Evolutionary conservation across 1,140 invertebrate species (phyloP), one percentile per base, ranked within the genome.

Genomic region (Bombus balteatus): DNA sequence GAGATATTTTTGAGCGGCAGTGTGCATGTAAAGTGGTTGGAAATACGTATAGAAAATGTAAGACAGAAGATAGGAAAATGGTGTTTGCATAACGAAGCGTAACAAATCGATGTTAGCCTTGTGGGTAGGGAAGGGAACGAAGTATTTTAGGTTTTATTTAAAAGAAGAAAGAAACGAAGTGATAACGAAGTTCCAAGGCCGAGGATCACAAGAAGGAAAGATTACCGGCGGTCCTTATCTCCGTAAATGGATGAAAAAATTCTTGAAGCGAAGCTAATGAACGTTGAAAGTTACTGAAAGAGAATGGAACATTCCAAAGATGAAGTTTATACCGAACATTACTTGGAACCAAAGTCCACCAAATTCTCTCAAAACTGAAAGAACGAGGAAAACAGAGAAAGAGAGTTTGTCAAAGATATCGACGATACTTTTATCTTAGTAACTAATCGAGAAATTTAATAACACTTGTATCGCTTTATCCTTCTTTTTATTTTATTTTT

Each of bases 61-160:
- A 22, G 5, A 22, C 47, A 8, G 2, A 53, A 53, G 47, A 53
- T 22, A 53, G 47, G 18, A 1, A 53, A 53, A 53, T 53, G 18
- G 1, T 22, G 18, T 53, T 53, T 22, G 47, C 47, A 53, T 53
- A 53, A 53, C 47, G 47, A 53, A 53, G 47, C 47, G 47, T 53
- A 53, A 53, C 18, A 22, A 53, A 53, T 53, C 47, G 47, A 53
- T 22, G 47, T 53, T 53, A 53, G 47, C 5, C 47, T 22, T 0
- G 47, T 22, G 47, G 18, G 0, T 8, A 53, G 18, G 18, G 6
- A 53, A 53, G 47, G 18, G 18, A 53, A 53, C 5, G 47, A 53
- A 53, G 47, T 66, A 66, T 66, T 66, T 66, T 15, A 66, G n/a
- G n/a, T 66, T 66, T 66, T 66, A 66, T 66, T 66, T 66, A 32